Percentiles rank a stretch among this genome's conserved stretches.
These are phyloP conservation scores for Drosophila limbata DNA, from an alignment of 2,888 invertebrate species.

Conservation along the genomic window DNA sequence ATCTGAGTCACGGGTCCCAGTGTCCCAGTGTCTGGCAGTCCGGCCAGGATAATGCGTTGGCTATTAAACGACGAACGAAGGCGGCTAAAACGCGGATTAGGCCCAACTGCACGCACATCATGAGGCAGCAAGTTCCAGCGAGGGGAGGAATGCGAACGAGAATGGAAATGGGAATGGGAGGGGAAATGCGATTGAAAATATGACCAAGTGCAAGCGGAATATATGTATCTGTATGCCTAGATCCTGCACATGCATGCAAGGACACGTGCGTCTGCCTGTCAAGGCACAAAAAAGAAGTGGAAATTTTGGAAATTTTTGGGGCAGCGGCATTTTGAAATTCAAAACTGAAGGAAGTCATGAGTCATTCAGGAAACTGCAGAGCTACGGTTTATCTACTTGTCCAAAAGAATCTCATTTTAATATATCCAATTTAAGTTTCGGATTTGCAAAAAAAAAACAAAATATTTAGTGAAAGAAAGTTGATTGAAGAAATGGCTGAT, in stretches of 20 bases:
- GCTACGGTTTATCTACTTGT: not conserved
- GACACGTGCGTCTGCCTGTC: slow-evolving; percentile 65
- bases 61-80: slow-evolving; percentile 42
- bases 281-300: slow-evolving; percentile 21
- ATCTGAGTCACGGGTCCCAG: not conserved
- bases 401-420: not conserved
- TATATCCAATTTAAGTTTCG: not conserved
- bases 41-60: slow-evolving; percentile 42
- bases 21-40: not conserved
- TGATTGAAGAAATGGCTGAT: too few relatives aligned
- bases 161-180: slow-evolving; percentile 2
- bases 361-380: not conserved
- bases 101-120: slow-evolving; percentile 74
- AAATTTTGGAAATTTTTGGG: slow-evolving; percentile 9
- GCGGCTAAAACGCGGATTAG: slow-evolving; percentile 78
- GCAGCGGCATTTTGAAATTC: not conserved
- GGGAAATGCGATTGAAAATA: not conserved
- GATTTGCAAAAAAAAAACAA: too few relatives aligned
- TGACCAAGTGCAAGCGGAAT: slow-evolving; percentile 19
- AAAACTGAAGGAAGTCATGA: slow-evolving; percentile 2
- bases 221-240: slow-evolving; percentile 22
- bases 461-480: too few relatives aligned
- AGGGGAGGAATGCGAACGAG: not conserved
- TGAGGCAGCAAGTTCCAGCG: slow-evolving; percentile 57
- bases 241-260: slow-evolving; percentile 69